These are phyloP conservation scores for Caloenas nicobarica DNA, from an alignment of 2,113 vertebrate genomes.

Conservation along the genomic window DNA sequence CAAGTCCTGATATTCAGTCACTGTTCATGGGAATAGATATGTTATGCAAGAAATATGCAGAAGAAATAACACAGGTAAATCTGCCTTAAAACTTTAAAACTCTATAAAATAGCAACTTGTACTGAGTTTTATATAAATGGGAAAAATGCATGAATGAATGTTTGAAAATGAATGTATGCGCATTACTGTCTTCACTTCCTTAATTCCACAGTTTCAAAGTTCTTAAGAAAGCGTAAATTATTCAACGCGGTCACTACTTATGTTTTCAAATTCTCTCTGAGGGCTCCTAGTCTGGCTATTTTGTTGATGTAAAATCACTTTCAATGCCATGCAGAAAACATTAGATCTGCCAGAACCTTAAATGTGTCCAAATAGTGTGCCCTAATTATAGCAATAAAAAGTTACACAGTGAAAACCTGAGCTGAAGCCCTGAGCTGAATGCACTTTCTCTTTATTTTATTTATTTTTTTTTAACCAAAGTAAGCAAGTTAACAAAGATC, in stretches of 20 bases:
- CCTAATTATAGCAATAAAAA: not conserved
- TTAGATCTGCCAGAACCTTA: not conserved
- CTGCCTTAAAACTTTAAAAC: not conserved
- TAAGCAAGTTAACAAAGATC: not conserved
- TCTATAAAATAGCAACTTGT: not conserved
- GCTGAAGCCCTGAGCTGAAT: not conserved
- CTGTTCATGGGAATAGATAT: conserved; percentile 83
- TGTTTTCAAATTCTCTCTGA: conserved; percentile 21
- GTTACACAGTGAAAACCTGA: not conserved
- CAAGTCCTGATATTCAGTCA: conserved; percentile 81
- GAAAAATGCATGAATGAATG: not conserved
- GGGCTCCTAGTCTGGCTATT: not conserved
- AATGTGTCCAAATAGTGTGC: not conserved
- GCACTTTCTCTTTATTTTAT: fast-evolving
- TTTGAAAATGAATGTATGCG: not conserved
- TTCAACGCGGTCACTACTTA: not conserved
- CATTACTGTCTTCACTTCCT: not conserved
- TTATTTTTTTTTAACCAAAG: not conserved
- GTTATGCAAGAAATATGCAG: conserved; percentile 80
- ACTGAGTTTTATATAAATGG: not conserved
- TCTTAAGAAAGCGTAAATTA: not conserved
- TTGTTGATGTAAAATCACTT: conserved; percentile 6
- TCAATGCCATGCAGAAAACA: not conserved
- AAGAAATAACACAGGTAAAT: conserved; percentile 86
- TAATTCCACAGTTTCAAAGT: not conserved